Conservation (phyloP, 2,113 vertebrate genomes). For the Hipposideros armiger region DNA sequence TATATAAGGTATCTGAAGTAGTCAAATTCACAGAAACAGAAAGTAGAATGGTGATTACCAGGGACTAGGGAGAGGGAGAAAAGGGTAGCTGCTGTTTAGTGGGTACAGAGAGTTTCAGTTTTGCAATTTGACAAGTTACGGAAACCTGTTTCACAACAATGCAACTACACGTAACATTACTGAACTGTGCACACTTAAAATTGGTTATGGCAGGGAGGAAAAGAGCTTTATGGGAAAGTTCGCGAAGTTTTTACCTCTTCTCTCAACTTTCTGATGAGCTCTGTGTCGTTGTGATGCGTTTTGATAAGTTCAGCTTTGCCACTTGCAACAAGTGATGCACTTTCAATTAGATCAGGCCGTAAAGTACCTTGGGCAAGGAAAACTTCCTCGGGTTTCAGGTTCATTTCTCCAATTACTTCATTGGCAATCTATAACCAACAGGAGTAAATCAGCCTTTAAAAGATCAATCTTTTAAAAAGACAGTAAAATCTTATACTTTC, state of each 20-base stretch:
- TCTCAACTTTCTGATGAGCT: slow-evolving; percentile 97
- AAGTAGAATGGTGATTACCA: neutral
- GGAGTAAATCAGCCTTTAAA: neutral
- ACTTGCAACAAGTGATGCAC: slow-evolving; percentile 95
- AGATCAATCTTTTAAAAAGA: neutral
- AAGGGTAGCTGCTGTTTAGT: neutral
- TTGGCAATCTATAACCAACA: slow-evolving; percentile 93
- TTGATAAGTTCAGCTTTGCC: slow-evolving; percentile 99
- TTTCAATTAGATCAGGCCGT: slow-evolving; percentile 98
- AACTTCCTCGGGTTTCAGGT: slow-evolving; percentile 98
- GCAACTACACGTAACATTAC: neutral
- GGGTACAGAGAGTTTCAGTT: neutral
- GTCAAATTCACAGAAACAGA: neutral
- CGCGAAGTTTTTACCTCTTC: slow-evolving; percentile 91
- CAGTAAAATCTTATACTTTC: neutral
- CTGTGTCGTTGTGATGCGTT: slow-evolving; percentile 99
- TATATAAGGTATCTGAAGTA: neutral
- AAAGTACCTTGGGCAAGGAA: slow-evolving; percentile 98
- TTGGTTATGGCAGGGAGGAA: neutral
- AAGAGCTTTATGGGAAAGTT: neutral
- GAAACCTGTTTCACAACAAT: neutral
- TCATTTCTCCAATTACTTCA: slow-evolving; percentile 99
- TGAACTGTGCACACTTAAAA: neutral
- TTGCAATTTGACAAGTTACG: neutral
- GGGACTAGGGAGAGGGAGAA: neutral